These are phyloP conservation scores for Aricia artaxerxes DNA, from an alignment of 2,888 invertebrate species.

Conservation along the genomic window DNA sequence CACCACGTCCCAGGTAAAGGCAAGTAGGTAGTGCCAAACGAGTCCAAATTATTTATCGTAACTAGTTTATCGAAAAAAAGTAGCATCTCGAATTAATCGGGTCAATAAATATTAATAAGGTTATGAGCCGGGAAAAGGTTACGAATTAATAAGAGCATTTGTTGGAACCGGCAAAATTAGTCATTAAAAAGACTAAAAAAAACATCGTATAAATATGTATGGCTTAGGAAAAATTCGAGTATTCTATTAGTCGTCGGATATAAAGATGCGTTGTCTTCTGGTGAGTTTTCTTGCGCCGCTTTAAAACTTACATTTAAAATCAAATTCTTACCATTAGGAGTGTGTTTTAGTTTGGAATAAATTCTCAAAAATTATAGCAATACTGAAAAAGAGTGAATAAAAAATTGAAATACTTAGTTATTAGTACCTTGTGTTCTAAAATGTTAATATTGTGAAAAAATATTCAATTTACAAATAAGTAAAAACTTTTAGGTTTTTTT, in stretches of 20 bases:
- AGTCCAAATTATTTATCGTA: not conserved
- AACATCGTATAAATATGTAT: conserved; percentile 25
- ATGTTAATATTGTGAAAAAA: too few species aligned
- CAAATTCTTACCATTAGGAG: not conserved
- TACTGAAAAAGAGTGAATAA: too few species aligned
- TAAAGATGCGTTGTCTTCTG: conserved; percentile 26
- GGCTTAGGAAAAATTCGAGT: not conserved
- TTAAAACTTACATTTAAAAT: not conserved
- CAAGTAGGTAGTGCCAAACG: not conserved
- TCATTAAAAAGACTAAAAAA: conserved; percentile 4
- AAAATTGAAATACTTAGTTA: too few species aligned
- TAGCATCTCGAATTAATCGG: conserved; percentile 15
- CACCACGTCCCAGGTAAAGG: not conserved
- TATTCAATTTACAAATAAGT: too few species aligned
- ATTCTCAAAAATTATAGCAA: too few species aligned
- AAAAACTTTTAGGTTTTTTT: too few species aligned
- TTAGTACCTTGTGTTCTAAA: too few species aligned
- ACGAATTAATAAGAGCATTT: conserved; percentile 27
- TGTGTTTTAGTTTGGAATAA: not conserved
- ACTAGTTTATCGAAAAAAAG: conserved; percentile 25
- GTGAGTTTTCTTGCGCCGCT: not conserved
- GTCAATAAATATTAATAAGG: conserved; percentile 25
- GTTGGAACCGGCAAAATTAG: conserved; percentile 7
- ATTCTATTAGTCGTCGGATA: not conserved
- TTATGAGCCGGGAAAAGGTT: conserved; percentile 20